Conservation (phyloP, 1,140 invertebrate genomes). For the Euwallacea fornicatus region DNA sequence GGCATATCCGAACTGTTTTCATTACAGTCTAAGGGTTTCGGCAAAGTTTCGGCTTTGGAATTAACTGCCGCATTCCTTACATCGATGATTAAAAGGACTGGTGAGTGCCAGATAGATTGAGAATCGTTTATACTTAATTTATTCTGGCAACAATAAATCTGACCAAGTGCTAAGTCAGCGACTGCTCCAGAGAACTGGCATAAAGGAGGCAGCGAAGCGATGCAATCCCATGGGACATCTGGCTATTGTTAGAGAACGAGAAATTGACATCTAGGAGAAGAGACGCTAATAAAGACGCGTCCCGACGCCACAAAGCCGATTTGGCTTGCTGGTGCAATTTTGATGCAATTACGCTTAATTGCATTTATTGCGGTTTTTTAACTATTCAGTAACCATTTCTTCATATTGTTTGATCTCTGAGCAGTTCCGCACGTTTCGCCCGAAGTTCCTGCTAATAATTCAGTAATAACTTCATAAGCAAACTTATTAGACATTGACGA, state of each 20-base stretch:
- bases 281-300: slow-evolving; percentile 11
- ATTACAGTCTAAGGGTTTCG: not conserved
- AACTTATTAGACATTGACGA: not conserved
- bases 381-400: too few relatives aligned
- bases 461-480: not conserved
- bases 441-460: not conserved
- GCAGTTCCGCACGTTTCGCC: too few relatives aligned
- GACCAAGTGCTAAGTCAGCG: slow-evolving; percentile 20
- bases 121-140: slow-evolving; percentile 11
- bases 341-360: not conserved
- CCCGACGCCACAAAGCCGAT: not conserved
- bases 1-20: not conserved
- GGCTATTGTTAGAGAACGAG: slow-evolving; percentile 15
- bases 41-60: not conserved
- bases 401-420: too few relatives aligned
- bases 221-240: slow-evolving; percentile 13
- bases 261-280: slow-evolving; percentile 23
- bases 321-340: not conserved
- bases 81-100: too few relatives aligned
- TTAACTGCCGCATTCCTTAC: too few relatives aligned
- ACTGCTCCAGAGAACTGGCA: slow-evolving; percentile 10
- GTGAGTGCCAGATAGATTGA: not conserved
- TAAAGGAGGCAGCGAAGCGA: slow-evolving; percentile 19
- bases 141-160: slow-evolving; percentile 15
- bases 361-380: too few relatives aligned